Percentiles rank a stretch among this genome's conserved stretches.
These are phyloP conservation scores for Microtus pennsylvanicus DNA, from an alignment of 2,113 vertebrate genomes.

Conservation along the genomic window DNA sequence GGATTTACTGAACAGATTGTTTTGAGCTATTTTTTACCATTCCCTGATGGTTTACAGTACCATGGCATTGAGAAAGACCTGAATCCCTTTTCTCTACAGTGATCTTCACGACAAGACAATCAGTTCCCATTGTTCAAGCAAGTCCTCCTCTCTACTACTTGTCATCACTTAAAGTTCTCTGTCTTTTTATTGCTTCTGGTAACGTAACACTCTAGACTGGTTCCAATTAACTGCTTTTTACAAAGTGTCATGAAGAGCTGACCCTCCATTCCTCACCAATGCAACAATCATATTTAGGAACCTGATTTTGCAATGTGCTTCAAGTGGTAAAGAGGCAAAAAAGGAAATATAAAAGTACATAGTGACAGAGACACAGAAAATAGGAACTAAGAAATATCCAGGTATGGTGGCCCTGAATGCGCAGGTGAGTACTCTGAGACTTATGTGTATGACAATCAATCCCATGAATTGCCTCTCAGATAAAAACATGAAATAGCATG, in stretches of 20 bases:
- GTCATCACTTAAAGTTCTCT: not conserved
- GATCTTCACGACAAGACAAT: not conserved
- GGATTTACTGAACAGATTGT: too few relatives aligned
- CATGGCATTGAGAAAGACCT: accelerated
- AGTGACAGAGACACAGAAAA: too few relatives aligned
- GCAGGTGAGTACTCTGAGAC: too few relatives aligned
- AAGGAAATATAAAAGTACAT: too few relatives aligned
- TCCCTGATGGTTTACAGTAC: not conserved
- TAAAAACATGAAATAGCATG: too few relatives aligned
- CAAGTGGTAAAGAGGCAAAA: accelerated
- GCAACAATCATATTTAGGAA: too few relatives aligned
- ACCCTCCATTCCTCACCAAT: not conserved
- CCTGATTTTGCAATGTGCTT: too few relatives aligned
- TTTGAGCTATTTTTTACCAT: not conserved
- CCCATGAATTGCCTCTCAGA: too few relatives aligned
- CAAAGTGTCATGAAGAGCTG: accelerated
- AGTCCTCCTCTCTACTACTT: accelerated
- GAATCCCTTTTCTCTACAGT: not conserved
- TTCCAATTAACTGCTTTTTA: not conserved
- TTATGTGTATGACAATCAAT: too few relatives aligned
- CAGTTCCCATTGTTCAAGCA: not conserved
- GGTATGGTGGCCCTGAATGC: too few relatives aligned
- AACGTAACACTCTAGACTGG: not conserved
- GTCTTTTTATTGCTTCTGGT: not conserved
- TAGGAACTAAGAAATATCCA: too few relatives aligned